Base-by-base conservation (phyloP, 2,113 vertebrate species). In the Bufo bufo region DNA sequence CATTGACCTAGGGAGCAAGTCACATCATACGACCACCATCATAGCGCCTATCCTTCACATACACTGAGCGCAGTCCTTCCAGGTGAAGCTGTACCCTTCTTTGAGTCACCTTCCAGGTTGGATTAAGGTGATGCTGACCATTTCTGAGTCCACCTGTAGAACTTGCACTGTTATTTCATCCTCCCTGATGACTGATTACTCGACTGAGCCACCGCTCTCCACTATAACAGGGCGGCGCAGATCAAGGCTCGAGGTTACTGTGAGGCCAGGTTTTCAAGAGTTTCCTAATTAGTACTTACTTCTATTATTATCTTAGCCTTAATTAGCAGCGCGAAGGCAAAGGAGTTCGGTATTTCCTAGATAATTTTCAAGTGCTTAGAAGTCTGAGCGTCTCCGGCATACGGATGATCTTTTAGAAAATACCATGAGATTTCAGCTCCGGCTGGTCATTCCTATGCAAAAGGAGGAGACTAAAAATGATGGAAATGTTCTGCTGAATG, bases 221-320 rank as follows among this genome's bases (percentile, higher is more conserved):
- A 10, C 83, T 33, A 19, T 85, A 69, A 80, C 82, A 74, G 81
- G 81, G 61, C 65, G 43, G 63, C 47, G 63, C 6, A 3, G 52
- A 75, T 85, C 72, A 77, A 77, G 72, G 58, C 78, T 72, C 45
- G 54, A 61, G 86, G 65, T 87, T 58, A 82, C 50, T 23, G 56
- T 49, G 66, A 72, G 66, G 63, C 79, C 78, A 59, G 66, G 19
- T 61, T 56, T 72, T 87, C 65, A 79, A 82, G 86, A 81, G 81
- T 87, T 58, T 54, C n/a, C 86, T 87, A 87, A 87, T 87, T 87
- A 87, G 69, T 78, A 82, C 65, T 82, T 87, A 82, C 86, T 87
- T 82, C 69, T 80, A 69, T 82, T 80, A 87, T 82, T 87, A 87
- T 87, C 77, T 69, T 74, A 50, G 11, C 66, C 79, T 82, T 87